phyloP scores from a whole-genome alignment of 2,113 vertebrate genomes.

The Nyctibius bracteatus region DNA sequence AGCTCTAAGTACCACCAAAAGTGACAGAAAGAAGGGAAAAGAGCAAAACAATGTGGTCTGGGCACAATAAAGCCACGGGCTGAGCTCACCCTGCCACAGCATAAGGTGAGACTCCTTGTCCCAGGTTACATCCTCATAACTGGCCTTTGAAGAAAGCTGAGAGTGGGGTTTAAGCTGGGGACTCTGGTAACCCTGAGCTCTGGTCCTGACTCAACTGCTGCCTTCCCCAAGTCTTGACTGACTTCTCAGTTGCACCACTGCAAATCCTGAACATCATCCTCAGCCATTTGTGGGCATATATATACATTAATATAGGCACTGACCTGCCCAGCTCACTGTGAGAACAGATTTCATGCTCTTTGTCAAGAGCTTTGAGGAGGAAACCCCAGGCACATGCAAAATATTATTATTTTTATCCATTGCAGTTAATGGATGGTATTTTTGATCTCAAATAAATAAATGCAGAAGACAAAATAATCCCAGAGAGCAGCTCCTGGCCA shows the following conservation, averaged over 20 bases:
- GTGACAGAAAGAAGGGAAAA: not conserved
- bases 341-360: not conserved
- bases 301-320: not conserved
- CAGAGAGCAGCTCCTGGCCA: not conserved
- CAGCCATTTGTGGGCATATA: not conserved
- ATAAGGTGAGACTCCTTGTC: not conserved
- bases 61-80: not conserved
- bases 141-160: not conserved
- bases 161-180: not conserved
- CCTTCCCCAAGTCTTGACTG: not conserved
- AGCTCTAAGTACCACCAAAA: not conserved
- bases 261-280: not conserved
- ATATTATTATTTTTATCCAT: not conserved
- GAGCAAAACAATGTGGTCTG: accelerated
- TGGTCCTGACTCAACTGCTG: not conserved
- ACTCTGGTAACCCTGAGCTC: not conserved
- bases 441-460: not conserved
- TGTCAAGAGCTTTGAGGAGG: not conserved
- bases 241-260: not conserved
- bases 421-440: not conserved
- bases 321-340: not conserved
- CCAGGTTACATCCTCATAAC: accelerated
- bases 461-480: not conserved
- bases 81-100: not conserved
- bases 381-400: not conserved